Percentiles rank a stretch among this genome's conserved stretches.
Conservation (phyloP, 2,113 vertebrate genomes). For the Setophaga coronata region DNA sequence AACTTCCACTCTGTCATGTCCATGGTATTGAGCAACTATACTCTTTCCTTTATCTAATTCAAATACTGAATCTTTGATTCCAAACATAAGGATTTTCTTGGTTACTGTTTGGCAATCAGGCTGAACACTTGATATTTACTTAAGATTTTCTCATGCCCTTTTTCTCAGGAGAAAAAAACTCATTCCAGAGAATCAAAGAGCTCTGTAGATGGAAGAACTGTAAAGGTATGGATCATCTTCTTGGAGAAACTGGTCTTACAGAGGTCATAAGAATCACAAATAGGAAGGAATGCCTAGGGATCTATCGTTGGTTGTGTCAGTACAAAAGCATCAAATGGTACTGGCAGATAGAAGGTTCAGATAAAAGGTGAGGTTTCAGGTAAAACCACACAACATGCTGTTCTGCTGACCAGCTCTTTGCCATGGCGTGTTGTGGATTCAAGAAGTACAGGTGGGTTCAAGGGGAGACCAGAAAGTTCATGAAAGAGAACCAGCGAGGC, state of each 20-base stretch:
- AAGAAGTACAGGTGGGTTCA: not conserved
- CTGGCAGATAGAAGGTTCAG: not conserved
- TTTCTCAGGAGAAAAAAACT: not conserved
- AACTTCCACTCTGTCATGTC: not conserved
- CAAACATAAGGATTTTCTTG: not conserved
- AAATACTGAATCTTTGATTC: not conserved
- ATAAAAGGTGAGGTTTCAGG: not conserved
- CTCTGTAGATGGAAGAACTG: not conserved
- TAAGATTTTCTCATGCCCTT: not conserved
- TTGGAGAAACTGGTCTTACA: not conserved
- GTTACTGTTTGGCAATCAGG: not conserved
- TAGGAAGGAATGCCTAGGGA: not conserved
- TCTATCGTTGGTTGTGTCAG: rapidly evolving
- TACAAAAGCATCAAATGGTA: not conserved
- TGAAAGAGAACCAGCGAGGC: not conserved
- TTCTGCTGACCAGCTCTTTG: not conserved
- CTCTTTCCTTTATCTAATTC: not conserved
- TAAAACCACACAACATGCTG: rapidly evolving
- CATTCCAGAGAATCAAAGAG: not conserved
- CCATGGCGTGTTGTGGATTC: not conserved
- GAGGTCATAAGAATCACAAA: rapidly evolving
- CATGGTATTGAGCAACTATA: not conserved
- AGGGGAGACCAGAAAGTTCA: not conserved
- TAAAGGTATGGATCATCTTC: not conserved
- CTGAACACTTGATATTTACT: not conserved